phyloP scores from a whole-genome alignment of 2,113 vertebrate genomes.

The Dermatemys mawii region DNA sequence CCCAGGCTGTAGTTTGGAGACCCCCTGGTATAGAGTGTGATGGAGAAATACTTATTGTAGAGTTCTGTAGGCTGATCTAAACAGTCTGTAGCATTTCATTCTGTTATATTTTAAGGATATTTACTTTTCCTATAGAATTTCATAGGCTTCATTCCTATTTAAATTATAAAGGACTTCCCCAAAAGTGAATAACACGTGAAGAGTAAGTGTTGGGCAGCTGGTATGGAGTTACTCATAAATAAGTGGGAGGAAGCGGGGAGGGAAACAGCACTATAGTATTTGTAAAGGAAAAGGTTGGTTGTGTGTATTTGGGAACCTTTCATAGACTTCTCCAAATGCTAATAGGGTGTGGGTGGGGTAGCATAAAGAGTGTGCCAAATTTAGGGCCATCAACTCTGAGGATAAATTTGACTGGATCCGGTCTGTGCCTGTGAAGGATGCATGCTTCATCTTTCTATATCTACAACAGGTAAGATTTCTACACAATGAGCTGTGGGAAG shows the following conservation, averaged over 20 bases:
- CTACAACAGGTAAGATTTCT: neutral
- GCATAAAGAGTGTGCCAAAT: neutral
- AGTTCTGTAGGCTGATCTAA: neutral
- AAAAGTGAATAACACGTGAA: neutral
- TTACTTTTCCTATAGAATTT: neutral
- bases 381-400: neutral
- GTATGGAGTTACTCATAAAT: neutral
- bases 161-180: neutral
- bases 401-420: neutral
- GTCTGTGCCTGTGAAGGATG: neutral
- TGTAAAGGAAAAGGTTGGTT: neutral
- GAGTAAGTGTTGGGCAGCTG: neutral
- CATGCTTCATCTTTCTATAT: neutral
- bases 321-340: neutral
- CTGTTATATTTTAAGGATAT: too few species aligned
- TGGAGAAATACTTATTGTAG: neutral
- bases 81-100: neutral
- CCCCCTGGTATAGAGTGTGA: neutral
- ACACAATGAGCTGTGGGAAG: neutral
- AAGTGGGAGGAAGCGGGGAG: neutral
- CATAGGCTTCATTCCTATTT: neutral
- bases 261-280: neutral
- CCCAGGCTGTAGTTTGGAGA: too few species aligned
- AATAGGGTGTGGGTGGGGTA: neutral
- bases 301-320: neutral